Base-by-base conservation (phyloP, 2,113 vertebrate genomes). In the Pholis gunnellus region DNA sequence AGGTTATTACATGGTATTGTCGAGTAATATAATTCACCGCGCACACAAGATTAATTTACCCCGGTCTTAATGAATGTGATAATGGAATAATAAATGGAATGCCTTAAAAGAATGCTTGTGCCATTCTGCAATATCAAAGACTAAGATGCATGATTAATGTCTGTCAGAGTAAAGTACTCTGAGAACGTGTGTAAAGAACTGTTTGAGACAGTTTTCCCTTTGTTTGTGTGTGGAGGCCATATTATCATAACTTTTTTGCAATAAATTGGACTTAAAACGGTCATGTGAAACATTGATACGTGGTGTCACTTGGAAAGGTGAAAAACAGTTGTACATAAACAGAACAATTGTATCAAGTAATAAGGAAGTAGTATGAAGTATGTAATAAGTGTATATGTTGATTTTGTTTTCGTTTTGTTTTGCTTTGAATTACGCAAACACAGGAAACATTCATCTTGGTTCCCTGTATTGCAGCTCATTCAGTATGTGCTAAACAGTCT, bases 61-160 rank as follows among this genome's bases (percentile, higher is more conserved):
- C 40, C 42, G 40, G 29, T 82, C 61, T 71, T 79, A 75, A 88
- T 83, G 72, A 76, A 79, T 72, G 54, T 66, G 54, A 84, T 82
- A 71, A 85, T 87, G 75, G 56, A 42, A 83, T 34, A 57, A 57
- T 54, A 75, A 86, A 81, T 87, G 70, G 48, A 40, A 69, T 80
- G 34, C 25, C 57, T 34, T 50, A 54, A 78, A 89, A 42, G 22
- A 84, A 67, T 36, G 42, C 20, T 54, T 61, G 38, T 78, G 44
- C 20, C 71, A 56, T 59, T 82, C 57, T 60, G 48, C 50, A 40
- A 50, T 84, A 79, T 82, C 75, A 85, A 73, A 71, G 78, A 79
- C 15, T 60, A 31, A 65, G 65, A 88, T 77, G 74, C 11, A 83
- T 85, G 84, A 84, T 84, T 87, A 84, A 83, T 85, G 70, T 72